These are phyloP conservation scores for Cryptophagus acutangulus DNA, from an alignment of 2,888 invertebrate genomes.

Conservation along the genomic window DNA sequence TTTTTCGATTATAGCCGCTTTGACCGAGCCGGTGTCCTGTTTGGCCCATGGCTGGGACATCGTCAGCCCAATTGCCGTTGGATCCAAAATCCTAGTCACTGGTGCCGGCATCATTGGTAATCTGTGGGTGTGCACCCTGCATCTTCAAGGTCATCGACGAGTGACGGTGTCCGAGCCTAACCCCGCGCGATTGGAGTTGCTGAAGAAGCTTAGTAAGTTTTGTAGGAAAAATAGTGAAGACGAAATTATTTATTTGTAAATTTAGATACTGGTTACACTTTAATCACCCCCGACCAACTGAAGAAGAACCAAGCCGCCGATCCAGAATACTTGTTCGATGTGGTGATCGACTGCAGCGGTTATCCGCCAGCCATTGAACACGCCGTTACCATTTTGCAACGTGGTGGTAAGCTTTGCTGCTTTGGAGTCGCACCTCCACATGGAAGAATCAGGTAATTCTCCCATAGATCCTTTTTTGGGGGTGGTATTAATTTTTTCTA, in stretches of 20 bases:
- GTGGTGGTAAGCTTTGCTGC: slow-evolving; percentile 62
- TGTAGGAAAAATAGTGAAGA: background rate
- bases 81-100: slow-evolving; percentile 57
- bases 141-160: slow-evolving; percentile 63
- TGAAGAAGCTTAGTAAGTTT: slow-evolving; percentile 51
- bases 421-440: slow-evolving; percentile 63
- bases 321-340: slow-evolving; percentile 53
- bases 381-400: slow-evolving; percentile 53
- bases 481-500: slow-evolving; percentile 7
- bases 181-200: slow-evolving; percentile 48
- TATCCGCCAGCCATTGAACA: slow-evolving; percentile 64
- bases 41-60: slow-evolving; percentile 65
- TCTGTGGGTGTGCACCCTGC: slow-evolving; percentile 61
- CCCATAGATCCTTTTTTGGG: background rate
- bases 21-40: slow-evolving; percentile 67
- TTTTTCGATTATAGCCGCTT: slow-evolving; percentile 49
- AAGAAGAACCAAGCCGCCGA: slow-evolving; percentile 41
- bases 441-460: slow-evolving; percentile 44
- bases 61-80: slow-evolving; percentile 57
- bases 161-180: slow-evolving; percentile 68
- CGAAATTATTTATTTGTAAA: slow-evolving; percentile 19
- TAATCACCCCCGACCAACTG: slow-evolving; percentile 54
- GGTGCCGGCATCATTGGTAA: slow-evolving; percentile 73
- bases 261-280: slow-evolving; percentile 58
- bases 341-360: slow-evolving; percentile 71